Percentiles rank a stretch among this genome's conserved stretches.
Conservation (phyloP, 2,888 invertebrate species). For the Lysandra bellargus region DNA sequence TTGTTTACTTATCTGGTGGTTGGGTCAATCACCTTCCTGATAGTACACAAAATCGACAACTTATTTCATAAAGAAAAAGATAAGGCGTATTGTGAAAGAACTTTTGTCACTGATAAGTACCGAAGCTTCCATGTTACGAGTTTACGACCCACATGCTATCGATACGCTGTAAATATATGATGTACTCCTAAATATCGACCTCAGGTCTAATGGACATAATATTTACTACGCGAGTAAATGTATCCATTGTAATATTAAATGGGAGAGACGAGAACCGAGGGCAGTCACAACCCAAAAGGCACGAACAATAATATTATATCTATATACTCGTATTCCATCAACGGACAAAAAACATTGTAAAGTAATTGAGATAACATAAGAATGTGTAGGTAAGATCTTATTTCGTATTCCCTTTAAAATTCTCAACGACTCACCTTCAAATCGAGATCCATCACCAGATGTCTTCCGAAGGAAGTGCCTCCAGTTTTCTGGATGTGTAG, state of each 20-base stretch:
- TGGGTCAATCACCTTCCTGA: conserved; percentile 21
- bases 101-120: conserved; percentile 6
- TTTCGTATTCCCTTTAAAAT: not conserved
- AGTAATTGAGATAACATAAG: not conserved
- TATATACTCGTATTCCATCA: not conserved
- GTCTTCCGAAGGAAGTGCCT: conserved; percentile 97
- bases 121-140: not conserved
- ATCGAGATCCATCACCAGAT: conserved; percentile 96
- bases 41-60: conserved; percentile 25
- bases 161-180: conserved; percentile 3
- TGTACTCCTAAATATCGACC: not conserved
- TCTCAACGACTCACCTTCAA: conserved; percentile 72
- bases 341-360: not conserved
- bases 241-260: conserved; percentile 3
- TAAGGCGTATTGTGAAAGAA: conserved; percentile 17
- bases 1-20: conserved; percentile 31
- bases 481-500: conserved; percentile 99
- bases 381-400: not conserved
- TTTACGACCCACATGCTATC: conserved; percentile 5
- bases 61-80: conserved; percentile 11
- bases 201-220: conserved; percentile 9
- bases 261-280: not conserved
- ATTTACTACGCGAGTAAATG: not conserved
- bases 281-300: not conserved
- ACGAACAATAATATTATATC: not conserved